These are phyloP conservation scores for Arctocebus calabarensis DNA, from an alignment of 2,797 vertebrate species.

Conservation along the genomic window DNA sequence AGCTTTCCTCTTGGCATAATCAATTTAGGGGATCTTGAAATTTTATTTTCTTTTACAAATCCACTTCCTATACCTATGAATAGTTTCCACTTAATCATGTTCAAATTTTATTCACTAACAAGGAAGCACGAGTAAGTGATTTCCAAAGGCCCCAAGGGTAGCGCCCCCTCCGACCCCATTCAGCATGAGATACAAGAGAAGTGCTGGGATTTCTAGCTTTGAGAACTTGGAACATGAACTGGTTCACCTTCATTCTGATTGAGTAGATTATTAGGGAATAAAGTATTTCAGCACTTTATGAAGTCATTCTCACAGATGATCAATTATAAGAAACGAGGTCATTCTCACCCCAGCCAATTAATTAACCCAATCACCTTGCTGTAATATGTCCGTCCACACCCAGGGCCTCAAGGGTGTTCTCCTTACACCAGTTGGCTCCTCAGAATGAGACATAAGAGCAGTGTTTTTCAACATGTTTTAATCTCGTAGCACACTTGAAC, in stretches of 20 bases:
- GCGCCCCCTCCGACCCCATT: background rate
- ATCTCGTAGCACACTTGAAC: too few species aligned
- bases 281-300: background rate
- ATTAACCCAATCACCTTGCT: background rate
- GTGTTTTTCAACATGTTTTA: too few species aligned
- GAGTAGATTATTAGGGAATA: background rate
- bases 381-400: background rate
- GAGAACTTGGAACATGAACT: background rate
- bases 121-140: background rate
- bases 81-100: background rate
- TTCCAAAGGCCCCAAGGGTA: background rate
- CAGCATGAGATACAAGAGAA: background rate
- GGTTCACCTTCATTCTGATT: background rate
- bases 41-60: background rate
- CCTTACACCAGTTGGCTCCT: background rate
- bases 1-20: too few species aligned
- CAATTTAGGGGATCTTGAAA: too few species aligned
- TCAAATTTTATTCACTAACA: background rate
- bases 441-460: background rate
- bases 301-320: background rate
- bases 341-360: background rate
- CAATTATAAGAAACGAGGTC: slow-evolving; percentile 58
- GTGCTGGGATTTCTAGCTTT: background rate
- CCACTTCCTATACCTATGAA: background rate
- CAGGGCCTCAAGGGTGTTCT: background rate